phyloP scores from a whole-genome alignment of 2,797 vertebrate species.

The Gambelia wislizenii region DNA sequence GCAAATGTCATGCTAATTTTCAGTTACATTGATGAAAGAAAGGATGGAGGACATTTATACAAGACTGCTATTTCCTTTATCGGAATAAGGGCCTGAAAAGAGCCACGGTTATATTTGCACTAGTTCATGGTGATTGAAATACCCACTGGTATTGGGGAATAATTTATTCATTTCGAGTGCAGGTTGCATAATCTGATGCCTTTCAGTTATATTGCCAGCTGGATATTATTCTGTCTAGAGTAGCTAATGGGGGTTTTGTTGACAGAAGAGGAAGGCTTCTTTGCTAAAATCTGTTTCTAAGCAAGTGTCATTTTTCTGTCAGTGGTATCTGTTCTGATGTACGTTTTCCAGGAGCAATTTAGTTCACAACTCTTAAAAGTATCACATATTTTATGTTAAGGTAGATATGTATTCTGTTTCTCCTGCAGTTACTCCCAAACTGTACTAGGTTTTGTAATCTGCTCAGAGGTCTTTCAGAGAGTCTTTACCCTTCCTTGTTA shows the following conservation, averaged over 20 bases:
- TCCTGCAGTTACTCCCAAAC: neutral
- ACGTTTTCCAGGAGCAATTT: neutral
- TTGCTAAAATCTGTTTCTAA: constrained; percentile 17
- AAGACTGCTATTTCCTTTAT: neutral
- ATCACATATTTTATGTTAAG: neutral
- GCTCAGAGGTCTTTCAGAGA: neutral
- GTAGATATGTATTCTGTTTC: neutral
- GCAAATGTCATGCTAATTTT: neutral
- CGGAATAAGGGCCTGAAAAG: neutral
- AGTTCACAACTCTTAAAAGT: neutral
- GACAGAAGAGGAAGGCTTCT: neutral
- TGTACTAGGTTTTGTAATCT: neutral
- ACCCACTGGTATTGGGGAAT: neutral
- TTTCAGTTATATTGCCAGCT: neutral
- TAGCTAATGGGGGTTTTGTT: constrained; percentile 2
- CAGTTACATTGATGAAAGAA: neutral
- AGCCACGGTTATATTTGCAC: neutral
- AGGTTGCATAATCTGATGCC: neutral
- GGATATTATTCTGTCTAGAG: constrained; percentile 3
- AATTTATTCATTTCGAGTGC: neutral
- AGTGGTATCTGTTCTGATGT: constrained; percentile 8
- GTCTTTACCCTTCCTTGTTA: neutral
- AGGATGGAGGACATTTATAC: neutral
- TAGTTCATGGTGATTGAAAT: neutral
- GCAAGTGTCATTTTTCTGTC: neutral